Conservation (phyloP, 2,888 invertebrate genomes). For the Nowickia ferox region DNA sequence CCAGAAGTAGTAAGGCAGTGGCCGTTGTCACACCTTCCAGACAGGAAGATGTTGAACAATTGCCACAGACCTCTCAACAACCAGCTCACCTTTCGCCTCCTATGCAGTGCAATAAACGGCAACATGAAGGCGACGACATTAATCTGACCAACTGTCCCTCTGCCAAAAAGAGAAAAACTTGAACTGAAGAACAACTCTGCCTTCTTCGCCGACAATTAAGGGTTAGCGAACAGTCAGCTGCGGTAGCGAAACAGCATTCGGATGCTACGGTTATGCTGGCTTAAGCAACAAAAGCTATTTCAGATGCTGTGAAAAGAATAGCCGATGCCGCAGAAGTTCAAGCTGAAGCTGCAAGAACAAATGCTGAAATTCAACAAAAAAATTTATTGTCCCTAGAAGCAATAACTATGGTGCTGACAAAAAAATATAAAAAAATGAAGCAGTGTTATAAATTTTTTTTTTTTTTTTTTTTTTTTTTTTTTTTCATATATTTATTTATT, state of each 20-base stretch:
- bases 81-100: not conserved
- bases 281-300: not conserved
- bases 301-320: not conserved
- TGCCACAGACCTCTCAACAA: not conserved
- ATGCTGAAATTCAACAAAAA: not conserved
- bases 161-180: conserved; percentile 1
- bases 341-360: not conserved
- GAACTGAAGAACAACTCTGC: not conserved
- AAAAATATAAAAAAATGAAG: not conserved
- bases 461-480: too few species aligned
- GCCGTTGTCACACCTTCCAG: not conserved
- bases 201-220: conserved; percentile 11
- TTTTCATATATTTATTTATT: too few species aligned
- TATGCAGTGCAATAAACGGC: not conserved
- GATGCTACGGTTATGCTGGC: conserved; percentile 2
- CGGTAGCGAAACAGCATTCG: conserved; percentile 11
- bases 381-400: not conserved
- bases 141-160: not conserved
- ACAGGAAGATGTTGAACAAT: not conserved
- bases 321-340: not conserved
- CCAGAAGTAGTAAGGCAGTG: not conserved
- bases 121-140: not conserved
- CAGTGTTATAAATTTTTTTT: too few species aligned
- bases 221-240: conserved; percentile 1
- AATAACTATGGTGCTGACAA: not conserved